phyloP scores from a whole-genome alignment of 2,797 vertebrate species.

The Monodelphis domestica region DNA sequence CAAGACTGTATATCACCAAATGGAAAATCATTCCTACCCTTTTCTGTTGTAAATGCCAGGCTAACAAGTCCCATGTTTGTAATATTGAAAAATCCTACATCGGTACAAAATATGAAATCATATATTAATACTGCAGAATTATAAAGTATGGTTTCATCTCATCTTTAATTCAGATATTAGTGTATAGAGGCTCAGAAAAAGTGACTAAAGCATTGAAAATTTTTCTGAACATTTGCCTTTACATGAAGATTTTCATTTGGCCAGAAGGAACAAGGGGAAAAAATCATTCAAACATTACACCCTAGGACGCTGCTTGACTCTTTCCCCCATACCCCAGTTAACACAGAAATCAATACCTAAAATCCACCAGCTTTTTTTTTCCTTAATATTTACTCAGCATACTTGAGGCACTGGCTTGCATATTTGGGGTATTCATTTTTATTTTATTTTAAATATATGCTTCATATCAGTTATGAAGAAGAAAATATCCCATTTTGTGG shows the following conservation, averaged over 20 bases:
- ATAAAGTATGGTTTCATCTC: not conserved
- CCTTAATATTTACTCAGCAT: not conserved
- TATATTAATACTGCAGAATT: not conserved
- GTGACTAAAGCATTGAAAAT: not conserved
- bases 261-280: not conserved
- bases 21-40: not conserved
- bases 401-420: not conserved
- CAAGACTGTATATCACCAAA: not conserved
- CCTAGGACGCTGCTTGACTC: not conserved
- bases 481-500: not conserved
- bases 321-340: too few species aligned
- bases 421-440: not conserved
- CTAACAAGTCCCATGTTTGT: not conserved
- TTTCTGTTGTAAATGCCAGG: not conserved
- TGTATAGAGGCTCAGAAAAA: not conserved
- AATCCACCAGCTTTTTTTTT: not conserved
- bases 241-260: not conserved
- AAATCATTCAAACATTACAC: not conserved
- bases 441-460: not conserved
- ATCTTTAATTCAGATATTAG: not conserved
- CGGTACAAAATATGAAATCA: not conserved
- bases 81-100: not conserved
- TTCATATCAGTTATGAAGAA: not conserved
- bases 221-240: not conserved
- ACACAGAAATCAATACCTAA: not conserved